Evolutionary conservation across 2,113 vertebrate species (phyloP), one percentile per base, ranked within the genome.

Genomic region (Indicator indicator): DNA sequence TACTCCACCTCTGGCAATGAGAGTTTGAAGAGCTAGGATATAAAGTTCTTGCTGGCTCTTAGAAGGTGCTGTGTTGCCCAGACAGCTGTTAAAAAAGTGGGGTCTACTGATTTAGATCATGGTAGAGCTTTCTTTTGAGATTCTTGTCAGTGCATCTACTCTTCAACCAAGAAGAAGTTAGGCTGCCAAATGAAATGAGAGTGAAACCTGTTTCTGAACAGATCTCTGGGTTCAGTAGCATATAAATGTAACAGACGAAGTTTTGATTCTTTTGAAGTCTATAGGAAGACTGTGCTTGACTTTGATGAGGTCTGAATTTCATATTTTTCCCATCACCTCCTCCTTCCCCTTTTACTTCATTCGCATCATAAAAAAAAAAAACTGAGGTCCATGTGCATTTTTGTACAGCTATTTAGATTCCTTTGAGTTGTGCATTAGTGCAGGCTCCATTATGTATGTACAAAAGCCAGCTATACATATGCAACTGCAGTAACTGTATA

Each of bases 221-320:
- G 75, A 78, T 91, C 73, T 93, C 60, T 0, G 1, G n/a, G 76
- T 95, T 96, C 88, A 84, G 88, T 81, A 91, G 79, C 79, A 82
- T 86, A 70, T 82, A 83, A 88, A 86, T 67, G 67, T 60, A 95
- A 88, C 44, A 88, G 69, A 65, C 42, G 40, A 86, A 88, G 50
- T 77, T 83, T 69, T 90, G 58, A 81, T 48, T 83, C 89, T 93
- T 95, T 97, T 97, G 95, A 96, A 94, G 87, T 91, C 65, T 93
- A 28, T 48, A 93, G 67, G 90, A 95, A 96, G 95, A 92, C 70
- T 94, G 78, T 67, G 19, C 46, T 72, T 90, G 70, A 59, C 94
- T 96, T 95, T 93, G 88, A 86, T 95, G 88, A 96, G 88, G 90
- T 93, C 94, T 93, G 88, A 93, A 91, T 90, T 90, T 88, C 64